These are phyloP conservation scores for Myodes glareolus DNA, from an alignment of 2,113 vertebrate genomes.

Conservation along the genomic window DNA sequence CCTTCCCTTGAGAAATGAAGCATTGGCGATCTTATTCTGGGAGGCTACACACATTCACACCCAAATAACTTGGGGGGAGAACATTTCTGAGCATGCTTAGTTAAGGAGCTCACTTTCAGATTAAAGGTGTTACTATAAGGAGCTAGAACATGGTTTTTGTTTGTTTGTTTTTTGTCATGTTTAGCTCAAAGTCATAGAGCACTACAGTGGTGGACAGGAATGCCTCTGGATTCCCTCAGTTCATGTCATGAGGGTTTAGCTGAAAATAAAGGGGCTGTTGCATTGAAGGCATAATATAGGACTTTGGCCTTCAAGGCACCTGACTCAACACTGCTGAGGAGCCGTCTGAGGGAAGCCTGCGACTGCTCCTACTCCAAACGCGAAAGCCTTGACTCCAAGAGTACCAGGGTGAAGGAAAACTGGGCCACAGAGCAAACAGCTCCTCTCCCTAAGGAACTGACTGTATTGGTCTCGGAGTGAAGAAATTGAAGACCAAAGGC, in stretches of 20 bases:
- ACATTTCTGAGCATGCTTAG: background rate
- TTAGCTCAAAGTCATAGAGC: background rate
- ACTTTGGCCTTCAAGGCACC: background rate
- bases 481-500: background rate
- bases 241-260: background rate
- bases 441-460: background rate
- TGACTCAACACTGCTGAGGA: background rate
- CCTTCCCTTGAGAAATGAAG: background rate
- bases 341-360: background rate
- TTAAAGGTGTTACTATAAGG: background rate
- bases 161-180: background rate
- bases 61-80: accelerated
- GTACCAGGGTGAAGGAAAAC: background rate
- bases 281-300: background rate
- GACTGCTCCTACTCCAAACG: background rate
- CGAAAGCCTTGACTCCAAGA: background rate
- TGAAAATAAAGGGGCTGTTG: background rate
- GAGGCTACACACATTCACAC: background rate
- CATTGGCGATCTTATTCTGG: background rate
- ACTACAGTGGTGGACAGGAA: background rate
- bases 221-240: background rate
- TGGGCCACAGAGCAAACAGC: background rate
- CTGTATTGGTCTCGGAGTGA: background rate
- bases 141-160: background rate
- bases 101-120: background rate